Percentiles rank a stretch among this genome's conserved stretches.
These are phyloP conservation scores for Hydroisotoma schaefferi DNA, from an alignment of 2,888 invertebrate genomes.

Conservation along the genomic window DNA sequence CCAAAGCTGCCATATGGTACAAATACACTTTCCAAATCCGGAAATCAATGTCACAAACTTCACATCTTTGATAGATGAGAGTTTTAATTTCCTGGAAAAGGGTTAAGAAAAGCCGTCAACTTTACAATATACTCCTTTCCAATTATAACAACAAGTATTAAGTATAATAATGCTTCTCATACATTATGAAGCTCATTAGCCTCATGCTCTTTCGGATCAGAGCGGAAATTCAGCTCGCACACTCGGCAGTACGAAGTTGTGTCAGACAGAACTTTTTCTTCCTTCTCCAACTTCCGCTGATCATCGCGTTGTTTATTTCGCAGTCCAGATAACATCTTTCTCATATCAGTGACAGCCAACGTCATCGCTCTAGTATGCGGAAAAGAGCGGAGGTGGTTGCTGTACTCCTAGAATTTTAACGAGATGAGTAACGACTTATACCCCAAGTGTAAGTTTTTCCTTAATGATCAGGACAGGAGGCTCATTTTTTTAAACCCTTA, in stretches of 20 bases:
- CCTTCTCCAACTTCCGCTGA: constrained; percentile 46
- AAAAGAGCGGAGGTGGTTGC: constrained; percentile 40
- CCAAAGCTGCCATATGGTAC: constrained; percentile 47
- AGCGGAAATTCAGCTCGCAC: constrained; percentile 47
- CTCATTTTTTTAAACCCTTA: constrained; percentile 15
- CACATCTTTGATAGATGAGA: constrained; percentile 45
- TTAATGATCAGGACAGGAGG: too few species aligned
- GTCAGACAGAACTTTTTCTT: constrained; percentile 45
- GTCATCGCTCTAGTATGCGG: constrained; percentile 40
- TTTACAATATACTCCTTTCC: too few species aligned
- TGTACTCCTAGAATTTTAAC: constrained; percentile 39
- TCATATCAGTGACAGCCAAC: constrained; percentile 38
- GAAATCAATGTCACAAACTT: constrained; percentile 47
- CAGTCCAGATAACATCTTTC: constrained; percentile 37
- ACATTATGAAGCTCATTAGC: constrained; percentile 47
- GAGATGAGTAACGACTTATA: not conserved
- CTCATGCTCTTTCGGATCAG: constrained; percentile 48
- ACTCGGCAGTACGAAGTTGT: constrained; percentile 48
- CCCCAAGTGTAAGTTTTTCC: not conserved
- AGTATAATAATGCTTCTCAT: constrained; percentile 11
- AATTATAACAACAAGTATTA: not conserved
- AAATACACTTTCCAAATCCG: constrained; percentile 48
- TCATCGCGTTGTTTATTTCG: constrained; percentile 43
- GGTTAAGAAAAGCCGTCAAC: too few species aligned
- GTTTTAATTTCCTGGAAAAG: constrained; percentile 44